Evolutionary conservation across 2,888 invertebrate genomes (phyloP).

Genomic region (Lamellibrachia columna): DNA sequence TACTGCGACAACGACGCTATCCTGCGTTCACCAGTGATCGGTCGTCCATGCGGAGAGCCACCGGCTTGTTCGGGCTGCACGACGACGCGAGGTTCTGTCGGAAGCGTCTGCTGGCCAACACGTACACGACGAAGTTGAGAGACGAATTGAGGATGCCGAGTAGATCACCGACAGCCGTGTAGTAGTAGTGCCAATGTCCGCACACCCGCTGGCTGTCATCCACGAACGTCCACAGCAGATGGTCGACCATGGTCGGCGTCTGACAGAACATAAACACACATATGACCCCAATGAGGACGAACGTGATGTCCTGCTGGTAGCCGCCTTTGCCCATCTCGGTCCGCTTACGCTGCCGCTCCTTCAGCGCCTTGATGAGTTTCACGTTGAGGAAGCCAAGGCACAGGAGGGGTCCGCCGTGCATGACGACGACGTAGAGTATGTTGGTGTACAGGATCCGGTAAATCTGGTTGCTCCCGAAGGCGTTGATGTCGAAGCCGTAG

Average conservation of each 20-base stretch:
- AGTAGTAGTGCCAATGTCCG: constrained; percentile 46
- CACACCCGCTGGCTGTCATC: constrained; percentile 35
- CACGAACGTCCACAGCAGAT: constrained; percentile 46
- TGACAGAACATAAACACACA: constrained; percentile 46
- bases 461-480: constrained; percentile 39
- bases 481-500: constrained; percentile 39
- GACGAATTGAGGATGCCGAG: constrained; percentile 44
- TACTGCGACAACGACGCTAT: neutral
- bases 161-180: constrained; percentile 45
- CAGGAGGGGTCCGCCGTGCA: constrained; percentile 46
- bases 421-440: constrained; percentile 43
- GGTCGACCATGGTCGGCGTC: constrained; percentile 46
- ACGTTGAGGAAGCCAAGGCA: constrained; percentile 42
- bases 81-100: constrained; percentile 32
- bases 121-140: constrained; percentile 45
- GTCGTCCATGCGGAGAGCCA: neutral
- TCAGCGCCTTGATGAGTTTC: constrained; percentile 42
- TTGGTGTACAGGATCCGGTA: constrained; percentile 46
- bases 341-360: constrained; percentile 34
- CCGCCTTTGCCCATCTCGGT: constrained; percentile 32
- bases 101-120: constrained; percentile 43
- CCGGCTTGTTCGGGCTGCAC: constrained; percentile 21
- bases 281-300: constrained; percentile 45
- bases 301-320: constrained; percentile 44
- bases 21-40: neutral